These are phyloP conservation scores for Orycteropus afer DNA, from an alignment of 2,113 vertebrate genomes.

Conservation along the genomic window DNA sequence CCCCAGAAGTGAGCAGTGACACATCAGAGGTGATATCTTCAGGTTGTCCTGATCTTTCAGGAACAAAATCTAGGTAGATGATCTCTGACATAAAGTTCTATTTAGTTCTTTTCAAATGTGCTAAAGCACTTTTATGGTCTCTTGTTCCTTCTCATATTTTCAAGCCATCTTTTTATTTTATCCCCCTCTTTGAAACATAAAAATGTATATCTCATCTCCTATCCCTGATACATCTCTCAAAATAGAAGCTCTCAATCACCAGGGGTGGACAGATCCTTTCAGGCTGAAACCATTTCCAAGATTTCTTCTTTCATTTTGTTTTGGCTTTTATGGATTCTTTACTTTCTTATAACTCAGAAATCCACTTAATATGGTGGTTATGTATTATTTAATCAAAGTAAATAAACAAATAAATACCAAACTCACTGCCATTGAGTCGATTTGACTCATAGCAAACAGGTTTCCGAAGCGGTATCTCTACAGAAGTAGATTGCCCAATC, in stretches of 20 bases:
- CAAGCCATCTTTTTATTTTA: background rate
- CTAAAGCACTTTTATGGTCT: constrained; percentile 13
- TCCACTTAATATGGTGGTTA: background rate
- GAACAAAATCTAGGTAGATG: background rate
- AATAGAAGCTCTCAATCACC: background rate
- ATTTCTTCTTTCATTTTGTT: background rate
- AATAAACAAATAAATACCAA: too few relatives aligned
- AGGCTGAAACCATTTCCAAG: background rate
- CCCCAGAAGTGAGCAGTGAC: background rate
- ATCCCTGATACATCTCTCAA: background rate
- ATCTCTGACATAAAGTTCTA: background rate
- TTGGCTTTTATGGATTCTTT: background rate
- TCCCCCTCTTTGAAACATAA: background rate
- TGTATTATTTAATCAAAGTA: background rate
- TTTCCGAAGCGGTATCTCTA: too few relatives aligned
- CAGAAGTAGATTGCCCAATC: too few relatives aligned
- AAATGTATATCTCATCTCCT: background rate
- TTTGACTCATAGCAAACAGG: too few relatives aligned
- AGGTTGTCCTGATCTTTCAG: background rate
- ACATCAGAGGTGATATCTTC: background rate
- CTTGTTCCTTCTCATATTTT: background rate
- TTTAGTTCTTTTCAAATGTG: background rate
- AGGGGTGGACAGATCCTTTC: background rate
- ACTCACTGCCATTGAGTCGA: too few relatives aligned
- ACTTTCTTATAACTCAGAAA: background rate